Conservation (phyloP, 2,797 vertebrate genomes). For the Saxicola maurus region DNA sequence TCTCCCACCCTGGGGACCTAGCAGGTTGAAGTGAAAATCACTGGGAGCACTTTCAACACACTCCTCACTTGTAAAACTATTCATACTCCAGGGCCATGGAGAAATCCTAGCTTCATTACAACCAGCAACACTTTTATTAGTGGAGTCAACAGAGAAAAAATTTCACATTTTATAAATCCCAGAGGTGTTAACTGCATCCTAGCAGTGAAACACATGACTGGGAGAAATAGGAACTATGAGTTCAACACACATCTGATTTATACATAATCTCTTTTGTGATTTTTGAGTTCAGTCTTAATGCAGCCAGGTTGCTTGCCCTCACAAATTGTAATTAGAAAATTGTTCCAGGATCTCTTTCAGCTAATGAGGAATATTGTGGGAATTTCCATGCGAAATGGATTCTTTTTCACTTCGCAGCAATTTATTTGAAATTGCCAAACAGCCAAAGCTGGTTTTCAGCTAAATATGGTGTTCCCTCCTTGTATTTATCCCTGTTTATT, state of each 20-base stretch:
- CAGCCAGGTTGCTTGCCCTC: neutral
- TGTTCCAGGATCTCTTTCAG: neutral
- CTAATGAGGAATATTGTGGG: neutral
- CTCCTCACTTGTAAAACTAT: neutral
- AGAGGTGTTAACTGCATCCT: neutral
- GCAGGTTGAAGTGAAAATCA: neutral
- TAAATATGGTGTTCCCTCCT: neutral
- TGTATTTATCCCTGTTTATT: neutral
- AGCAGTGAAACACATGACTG: neutral
- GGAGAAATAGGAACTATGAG: neutral
- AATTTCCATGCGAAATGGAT: neutral
- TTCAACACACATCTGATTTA: neutral
- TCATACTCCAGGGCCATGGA: neutral
- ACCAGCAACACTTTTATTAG: neutral
- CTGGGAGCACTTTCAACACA: neutral
- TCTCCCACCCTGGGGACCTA: neutral
- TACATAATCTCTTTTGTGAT: neutral
- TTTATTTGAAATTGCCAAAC: neutral
- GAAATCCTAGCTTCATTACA: neutral
- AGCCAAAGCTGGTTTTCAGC: neutral
- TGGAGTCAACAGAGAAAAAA: neutral
- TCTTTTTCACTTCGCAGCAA: neutral
- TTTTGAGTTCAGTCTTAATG: neutral
- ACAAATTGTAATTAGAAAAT: neutral
- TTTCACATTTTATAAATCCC: neutral